Conservation (phyloP, 2,797 vertebrate species). For the Platyrinchus mystaceus region DNA sequence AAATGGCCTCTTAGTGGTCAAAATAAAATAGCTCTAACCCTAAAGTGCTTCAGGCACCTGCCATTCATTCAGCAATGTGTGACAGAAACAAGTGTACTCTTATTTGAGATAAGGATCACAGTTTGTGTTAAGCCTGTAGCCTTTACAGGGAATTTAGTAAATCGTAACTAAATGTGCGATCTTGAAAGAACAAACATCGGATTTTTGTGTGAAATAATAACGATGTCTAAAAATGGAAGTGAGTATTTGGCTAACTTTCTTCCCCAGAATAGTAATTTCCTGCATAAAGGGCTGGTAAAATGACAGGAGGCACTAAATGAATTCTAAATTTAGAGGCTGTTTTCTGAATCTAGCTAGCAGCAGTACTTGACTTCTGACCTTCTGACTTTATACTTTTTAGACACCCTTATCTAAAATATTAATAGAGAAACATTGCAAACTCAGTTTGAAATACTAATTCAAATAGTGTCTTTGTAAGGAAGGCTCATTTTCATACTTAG, state of each 20-base stretch:
- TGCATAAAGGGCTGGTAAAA: neutral
- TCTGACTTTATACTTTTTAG: neutral
- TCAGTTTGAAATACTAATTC: neutral
- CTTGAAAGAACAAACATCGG: neutral
- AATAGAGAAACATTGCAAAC: neutral
- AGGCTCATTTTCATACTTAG: neutral
- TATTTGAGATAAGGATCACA: neutral
- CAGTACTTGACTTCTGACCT: neutral
- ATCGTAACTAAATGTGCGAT: neutral
- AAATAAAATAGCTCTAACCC: neutral
- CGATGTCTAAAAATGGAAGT: neutral
- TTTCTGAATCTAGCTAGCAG: neutral
- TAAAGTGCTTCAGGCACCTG: neutral
- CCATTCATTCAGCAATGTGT: neutral
- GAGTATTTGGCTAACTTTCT: neutral
- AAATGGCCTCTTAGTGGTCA: neutral
- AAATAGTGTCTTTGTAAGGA: neutral
- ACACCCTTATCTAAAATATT: neutral
- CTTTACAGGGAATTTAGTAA: neutral
- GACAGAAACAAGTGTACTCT: neutral
- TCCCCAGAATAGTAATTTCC: neutral
- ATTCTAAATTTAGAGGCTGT: neutral
- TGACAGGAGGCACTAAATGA: neutral
- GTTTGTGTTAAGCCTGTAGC: rapidly evolving
- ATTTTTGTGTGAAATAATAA: neutral